These are phyloP conservation scores for Scaptomyza cyrtandrae DNA, from an alignment of 2,888 invertebrate species.

Conservation along the genomic window DNA sequence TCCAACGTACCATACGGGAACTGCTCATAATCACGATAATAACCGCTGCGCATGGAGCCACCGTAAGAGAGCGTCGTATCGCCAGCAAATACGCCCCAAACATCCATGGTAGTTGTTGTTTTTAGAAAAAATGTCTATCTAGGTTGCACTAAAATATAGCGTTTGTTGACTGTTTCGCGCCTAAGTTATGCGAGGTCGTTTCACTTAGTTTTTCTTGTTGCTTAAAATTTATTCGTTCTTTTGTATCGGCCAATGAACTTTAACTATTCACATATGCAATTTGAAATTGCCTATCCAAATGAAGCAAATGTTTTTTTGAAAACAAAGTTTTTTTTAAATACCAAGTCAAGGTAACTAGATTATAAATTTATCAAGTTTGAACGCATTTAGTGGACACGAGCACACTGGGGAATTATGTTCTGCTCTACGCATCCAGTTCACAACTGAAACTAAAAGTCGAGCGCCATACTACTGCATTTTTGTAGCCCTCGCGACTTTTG, in stretches of 20 bases:
- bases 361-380: conserved; percentile 52
- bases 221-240: conserved; percentile 24
- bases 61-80: conserved; percentile 85
- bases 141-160: conserved; percentile 35
- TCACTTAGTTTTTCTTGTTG: conserved; percentile 57
- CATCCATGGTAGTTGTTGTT: conserved; percentile 84
- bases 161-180: conserved; percentile 47
- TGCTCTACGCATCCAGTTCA: conserved; percentile 53
- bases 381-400: conserved; percentile 37
- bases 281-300: conserved; percentile 36
- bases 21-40: conserved; percentile 86
- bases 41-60: conserved; percentile 84
- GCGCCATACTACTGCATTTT: conserved; percentile 65
- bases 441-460: conserved; percentile 72
- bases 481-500: conserved; percentile 51
- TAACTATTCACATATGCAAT: conserved; percentile 41
- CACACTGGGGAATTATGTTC: conserved; percentile 24
- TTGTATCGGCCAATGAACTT: conserved; percentile 71
- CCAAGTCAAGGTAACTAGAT: conserved; percentile 60
- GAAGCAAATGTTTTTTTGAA: conserved; percentile 34
- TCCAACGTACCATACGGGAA: conserved; percentile 84
- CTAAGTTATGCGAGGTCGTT: conserved; percentile 74
- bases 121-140: conserved; percentile 32
- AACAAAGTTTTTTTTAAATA: conserved; percentile 32
- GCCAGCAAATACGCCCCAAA: conserved; percentile 86